Conservation (phyloP, 2,888 invertebrate genomes). For the Zele albiditarsus region DNA sequence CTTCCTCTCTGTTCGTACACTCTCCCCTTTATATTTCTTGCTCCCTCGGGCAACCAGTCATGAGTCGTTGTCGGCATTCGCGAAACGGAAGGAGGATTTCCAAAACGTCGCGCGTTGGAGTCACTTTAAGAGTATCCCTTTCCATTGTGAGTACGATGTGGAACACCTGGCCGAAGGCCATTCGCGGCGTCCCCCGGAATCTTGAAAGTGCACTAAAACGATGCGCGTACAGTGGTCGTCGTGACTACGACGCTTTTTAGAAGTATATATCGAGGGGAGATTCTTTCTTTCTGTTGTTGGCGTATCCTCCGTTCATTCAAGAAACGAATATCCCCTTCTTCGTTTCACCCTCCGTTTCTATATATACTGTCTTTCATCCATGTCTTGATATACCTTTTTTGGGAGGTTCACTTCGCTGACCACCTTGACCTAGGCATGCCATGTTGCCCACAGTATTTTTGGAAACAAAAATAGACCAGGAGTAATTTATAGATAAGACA, state of each 20-base stretch:
- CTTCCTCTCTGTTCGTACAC: background rate
- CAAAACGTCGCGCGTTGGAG: conserved; percentile 54
- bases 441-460: conserved; percentile 42
- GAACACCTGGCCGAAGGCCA: conserved; percentile 66
- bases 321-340: conserved; percentile 24
- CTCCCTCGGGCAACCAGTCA: conserved; percentile 31
- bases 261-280: background rate
- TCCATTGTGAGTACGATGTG: conserved; percentile 44
- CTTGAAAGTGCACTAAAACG: conserved; percentile 66
- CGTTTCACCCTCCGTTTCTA: background rate
- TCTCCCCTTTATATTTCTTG: background rate
- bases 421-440: conserved; percentile 52
- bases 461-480: conserved; percentile 13
- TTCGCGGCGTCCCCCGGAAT: conserved; percentile 57
- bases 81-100: conserved; percentile 48
- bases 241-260: conserved; percentile 33
- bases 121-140: conserved; percentile 62
- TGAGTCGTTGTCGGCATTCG: conserved; percentile 37
- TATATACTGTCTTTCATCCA: conserved; percentile 7
- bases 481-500: background rate
- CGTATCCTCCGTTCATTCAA: conserved; percentile 17
- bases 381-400: conserved; percentile 44
- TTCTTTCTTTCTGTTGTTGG: conserved; percentile 1
- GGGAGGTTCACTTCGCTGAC: conserved; percentile 48
- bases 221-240: conserved; percentile 52